Conservation (phyloP, 2,113 vertebrate species). For the Passer montanus region DNA sequence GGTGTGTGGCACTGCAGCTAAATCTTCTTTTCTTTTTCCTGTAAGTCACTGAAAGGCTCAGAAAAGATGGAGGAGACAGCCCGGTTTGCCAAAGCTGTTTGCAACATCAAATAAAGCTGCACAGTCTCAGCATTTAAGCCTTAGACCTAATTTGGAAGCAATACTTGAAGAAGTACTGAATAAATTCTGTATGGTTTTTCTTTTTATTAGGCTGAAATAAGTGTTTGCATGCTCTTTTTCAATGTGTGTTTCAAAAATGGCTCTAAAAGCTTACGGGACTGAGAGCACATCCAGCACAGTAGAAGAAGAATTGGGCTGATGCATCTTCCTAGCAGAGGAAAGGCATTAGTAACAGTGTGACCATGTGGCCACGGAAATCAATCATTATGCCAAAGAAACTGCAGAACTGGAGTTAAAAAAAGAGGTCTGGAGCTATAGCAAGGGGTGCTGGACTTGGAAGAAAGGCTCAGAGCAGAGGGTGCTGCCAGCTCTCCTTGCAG, state of each 20-base stretch:
- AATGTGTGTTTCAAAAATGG: background rate
- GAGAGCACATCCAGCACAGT: background rate
- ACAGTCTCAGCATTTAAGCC: background rate
- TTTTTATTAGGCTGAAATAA: background rate
- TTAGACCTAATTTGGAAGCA: background rate
- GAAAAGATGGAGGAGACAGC: slow-evolving; percentile 7
- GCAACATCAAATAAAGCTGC: background rate
- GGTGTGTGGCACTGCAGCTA: slow-evolving; percentile 14
- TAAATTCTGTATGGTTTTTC: background rate
- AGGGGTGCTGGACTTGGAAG: background rate
- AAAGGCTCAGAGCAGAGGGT: background rate
- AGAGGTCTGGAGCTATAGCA: background rate
- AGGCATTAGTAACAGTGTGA: background rate
- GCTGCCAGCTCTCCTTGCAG: background rate
- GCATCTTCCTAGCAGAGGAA: background rate
- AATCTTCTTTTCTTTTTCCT: slow-evolving; percentile 22
- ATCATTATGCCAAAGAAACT: background rate
- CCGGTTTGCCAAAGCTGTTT: background rate
- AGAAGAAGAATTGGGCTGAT: background rate
- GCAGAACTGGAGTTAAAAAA: background rate
- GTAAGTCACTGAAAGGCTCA: background rate
- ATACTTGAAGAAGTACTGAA: background rate
- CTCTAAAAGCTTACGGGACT: background rate
- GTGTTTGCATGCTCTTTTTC: background rate
- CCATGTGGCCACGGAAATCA: background rate